Percentiles rank a stretch among this genome's conserved stretches.
phyloP scores from a whole-genome alignment of 2,113 vertebrate species.

The Miniopterus natalensis region DNA sequence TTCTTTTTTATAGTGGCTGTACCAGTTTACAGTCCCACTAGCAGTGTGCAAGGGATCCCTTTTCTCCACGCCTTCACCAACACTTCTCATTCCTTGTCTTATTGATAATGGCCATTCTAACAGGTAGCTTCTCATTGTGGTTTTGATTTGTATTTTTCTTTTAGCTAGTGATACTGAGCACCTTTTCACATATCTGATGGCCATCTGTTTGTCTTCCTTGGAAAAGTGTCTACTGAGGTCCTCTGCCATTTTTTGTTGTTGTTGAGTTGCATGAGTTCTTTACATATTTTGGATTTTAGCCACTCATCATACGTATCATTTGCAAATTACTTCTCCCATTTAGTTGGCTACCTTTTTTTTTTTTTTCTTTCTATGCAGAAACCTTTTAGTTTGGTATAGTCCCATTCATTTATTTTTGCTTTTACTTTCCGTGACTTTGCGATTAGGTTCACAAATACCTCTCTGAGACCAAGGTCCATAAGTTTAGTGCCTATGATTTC shows the following conservation, averaged over 20 bases:
- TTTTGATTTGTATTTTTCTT: neutral
- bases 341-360: neutral
- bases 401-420: neutral
- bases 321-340: neutral
- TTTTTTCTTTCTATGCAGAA: neutral
- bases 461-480: neutral
- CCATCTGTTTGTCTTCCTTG: neutral
- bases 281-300: neutral
- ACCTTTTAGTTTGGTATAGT: neutral
- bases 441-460: neutral
- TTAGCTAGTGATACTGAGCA: neutral
- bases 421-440: neutral
- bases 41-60: neutral
- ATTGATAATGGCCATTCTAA: neutral
- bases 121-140: neutral
- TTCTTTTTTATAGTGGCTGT: neutral
- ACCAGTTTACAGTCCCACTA: neutral
- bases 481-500: neutral
- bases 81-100: neutral
- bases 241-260: neutral
- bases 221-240: neutral
- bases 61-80: neutral
- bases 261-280: neutral
- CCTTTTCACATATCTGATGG: neutral
- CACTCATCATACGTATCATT: neutral